These are phyloP conservation scores for Pterocles burchelli DNA, from an alignment of 2,113 vertebrate species.

Conservation along the genomic window DNA sequence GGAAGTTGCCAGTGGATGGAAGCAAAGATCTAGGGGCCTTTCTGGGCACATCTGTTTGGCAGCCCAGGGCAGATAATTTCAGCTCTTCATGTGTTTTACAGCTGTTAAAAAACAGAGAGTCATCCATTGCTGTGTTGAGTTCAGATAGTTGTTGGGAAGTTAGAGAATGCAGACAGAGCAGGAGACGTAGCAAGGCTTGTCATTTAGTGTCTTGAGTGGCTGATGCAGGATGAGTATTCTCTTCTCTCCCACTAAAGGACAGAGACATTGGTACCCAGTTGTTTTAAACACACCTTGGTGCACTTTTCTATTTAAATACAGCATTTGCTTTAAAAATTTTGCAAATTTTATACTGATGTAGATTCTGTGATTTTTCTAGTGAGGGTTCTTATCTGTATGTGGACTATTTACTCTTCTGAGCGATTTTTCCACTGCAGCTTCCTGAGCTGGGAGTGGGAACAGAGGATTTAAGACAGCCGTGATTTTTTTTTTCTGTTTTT, in stretches of 20 bases:
- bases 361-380: neutral
- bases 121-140: conserved; percentile 24
- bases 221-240: neutral
- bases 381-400: neutral
- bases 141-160: neutral
- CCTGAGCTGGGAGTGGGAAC: neutral
- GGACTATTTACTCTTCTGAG: neutral
- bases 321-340: neutral
- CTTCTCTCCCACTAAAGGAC: neutral
- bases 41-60: neutral
- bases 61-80: conserved; percentile 25
- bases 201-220: neutral
- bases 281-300: neutral
- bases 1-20: neutral
- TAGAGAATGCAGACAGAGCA: neutral
- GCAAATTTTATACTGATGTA: neutral
- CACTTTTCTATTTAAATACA: neutral
- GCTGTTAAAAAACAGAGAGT: conserved; percentile 45
- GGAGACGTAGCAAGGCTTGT: neutral
- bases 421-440: neutral
- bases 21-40: neutral
- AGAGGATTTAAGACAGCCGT: neutral
- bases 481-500: neutral
- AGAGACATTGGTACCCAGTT: neutral
- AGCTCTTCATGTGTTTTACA: conserved; percentile 21